These are phyloP conservation scores for Melanaphis sacchari DNA, from an alignment of 1,140 invertebrate species.

Conservation along the genomic window DNA sequence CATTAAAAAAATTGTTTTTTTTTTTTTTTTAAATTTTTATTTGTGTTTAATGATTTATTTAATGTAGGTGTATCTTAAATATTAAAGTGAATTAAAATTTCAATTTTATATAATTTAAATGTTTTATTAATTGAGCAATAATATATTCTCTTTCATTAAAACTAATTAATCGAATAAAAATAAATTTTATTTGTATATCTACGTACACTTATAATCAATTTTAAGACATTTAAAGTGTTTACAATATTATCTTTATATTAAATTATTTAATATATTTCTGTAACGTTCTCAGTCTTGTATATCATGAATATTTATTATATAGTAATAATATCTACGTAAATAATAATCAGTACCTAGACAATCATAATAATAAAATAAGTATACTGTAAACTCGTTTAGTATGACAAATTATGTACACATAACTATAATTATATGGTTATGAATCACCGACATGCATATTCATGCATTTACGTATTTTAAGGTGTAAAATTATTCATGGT, in stretches of 20 bases:
- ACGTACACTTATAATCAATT: not conserved
- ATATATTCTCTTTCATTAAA: too few relatives aligned
- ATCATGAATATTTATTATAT: not conserved
- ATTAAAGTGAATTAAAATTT: too few relatives aligned
- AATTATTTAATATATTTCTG: not conserved
- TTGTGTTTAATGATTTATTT: too few relatives aligned
- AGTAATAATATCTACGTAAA: not conserved
- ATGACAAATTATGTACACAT: not conserved
- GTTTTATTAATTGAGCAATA: too few relatives aligned
- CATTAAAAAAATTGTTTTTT: too few relatives aligned
- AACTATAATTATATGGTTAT: not conserved
- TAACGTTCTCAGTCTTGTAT: not conserved
- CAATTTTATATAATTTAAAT: too few relatives aligned
- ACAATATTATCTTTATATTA: not conserved
- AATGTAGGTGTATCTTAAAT: too few relatives aligned
- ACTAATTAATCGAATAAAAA: not conserved
- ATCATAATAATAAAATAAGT: not conserved
- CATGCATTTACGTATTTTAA: not conserved
- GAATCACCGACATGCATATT: not conserved
- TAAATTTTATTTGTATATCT: not conserved
- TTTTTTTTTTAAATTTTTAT: too few relatives aligned
- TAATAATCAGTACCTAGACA: too few relatives aligned
- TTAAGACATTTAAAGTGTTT: not conserved
- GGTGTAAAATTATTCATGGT: not conserved
- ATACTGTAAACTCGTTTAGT: not conserved